These are phyloP conservation scores for Hydrotaea diabolus DNA, from an alignment of 2,888 invertebrate species.

Conservation along the genomic window DNA sequence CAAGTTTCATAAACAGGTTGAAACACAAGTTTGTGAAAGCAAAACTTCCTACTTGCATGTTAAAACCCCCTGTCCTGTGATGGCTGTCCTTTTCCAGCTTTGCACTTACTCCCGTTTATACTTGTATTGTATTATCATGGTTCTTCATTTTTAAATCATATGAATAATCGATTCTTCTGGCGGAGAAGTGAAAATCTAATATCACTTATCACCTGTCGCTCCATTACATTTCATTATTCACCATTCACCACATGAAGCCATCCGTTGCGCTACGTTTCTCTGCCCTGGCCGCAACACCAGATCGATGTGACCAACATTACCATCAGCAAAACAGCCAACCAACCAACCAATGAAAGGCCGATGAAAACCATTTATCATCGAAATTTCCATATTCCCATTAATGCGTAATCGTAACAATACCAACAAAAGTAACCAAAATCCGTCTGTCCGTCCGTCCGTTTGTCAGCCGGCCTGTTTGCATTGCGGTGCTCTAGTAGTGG, in stretches of 20 bases:
- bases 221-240: constrained; percentile 13
- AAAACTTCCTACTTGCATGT: too few species aligned
- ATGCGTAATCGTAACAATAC: constrained; percentile 36
- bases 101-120: too few species aligned
- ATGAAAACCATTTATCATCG: constrained; percentile 37
- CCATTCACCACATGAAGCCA: neutral
- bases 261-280: neutral
- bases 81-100: too few species aligned
- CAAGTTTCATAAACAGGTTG: too few species aligned
- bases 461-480: neutral
- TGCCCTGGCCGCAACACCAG: neutral
- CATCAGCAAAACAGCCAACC: too few species aligned
- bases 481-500: neutral
- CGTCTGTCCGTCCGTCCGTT: constrained; percentile 34
- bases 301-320: neutral
- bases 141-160: too few species aligned
- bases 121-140: too few species aligned
- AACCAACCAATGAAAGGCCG: neutral
- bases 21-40: too few species aligned
- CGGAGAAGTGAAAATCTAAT: neutral
- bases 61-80: too few species aligned
- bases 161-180: constrained; percentile 2
- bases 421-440: constrained; percentile 30
- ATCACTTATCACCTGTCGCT: constrained; percentile 16
- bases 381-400: constrained; percentile 41